Evolutionary conservation across 2,888 invertebrate genomes (phyloP), one percentile per base, ranked within the genome.

Genomic region (Philereme transversata): DNA sequence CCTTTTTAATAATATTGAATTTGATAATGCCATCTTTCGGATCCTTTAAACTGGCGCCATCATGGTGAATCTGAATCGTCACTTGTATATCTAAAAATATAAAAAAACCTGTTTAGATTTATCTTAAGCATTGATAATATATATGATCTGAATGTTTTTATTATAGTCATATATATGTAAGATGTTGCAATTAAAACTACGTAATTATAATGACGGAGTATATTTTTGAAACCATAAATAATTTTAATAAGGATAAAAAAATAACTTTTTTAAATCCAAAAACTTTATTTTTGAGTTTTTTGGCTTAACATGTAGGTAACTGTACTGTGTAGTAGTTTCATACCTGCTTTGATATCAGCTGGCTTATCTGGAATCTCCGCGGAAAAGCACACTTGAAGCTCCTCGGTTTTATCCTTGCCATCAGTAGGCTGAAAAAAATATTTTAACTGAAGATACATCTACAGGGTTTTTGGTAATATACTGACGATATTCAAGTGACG

Each of bases 361-460:
- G 77, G 79, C 43, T 75, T 74, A 0, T 34, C 51, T 0, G 79
- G 77, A 64, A 76, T 82, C 10, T 47, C 22, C 0, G 81, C 69
- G 0, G 57, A 51, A 3, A 86, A 49, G 67, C 82, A 83, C 0
- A 79, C 70, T 5, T 72, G 0, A 10, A 81, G 79, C 0, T 0
- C 5, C 8, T 54, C 46, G 5, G 3, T 11, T 33, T 44, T 51
- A 34, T 54, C 57, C 11, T 5, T n/a, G 6, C 53, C 62, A 7
- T 44, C 43, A 4, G 1, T 40, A 22, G 22, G 22, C 62, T 62
- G 50, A 40, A 59, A 59, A 34, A 48, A 44, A 34, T 4, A 35
- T 47, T 34, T 11, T 22, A 45, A 3, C 6, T 5, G 7, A 22
- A 22, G 3, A 3, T 22, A 22, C 22, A 22, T n/a, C n/a, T n/a